Base-by-base conservation (phyloP, 2,113 vertebrate genomes). In the Etia nguti region DNA sequence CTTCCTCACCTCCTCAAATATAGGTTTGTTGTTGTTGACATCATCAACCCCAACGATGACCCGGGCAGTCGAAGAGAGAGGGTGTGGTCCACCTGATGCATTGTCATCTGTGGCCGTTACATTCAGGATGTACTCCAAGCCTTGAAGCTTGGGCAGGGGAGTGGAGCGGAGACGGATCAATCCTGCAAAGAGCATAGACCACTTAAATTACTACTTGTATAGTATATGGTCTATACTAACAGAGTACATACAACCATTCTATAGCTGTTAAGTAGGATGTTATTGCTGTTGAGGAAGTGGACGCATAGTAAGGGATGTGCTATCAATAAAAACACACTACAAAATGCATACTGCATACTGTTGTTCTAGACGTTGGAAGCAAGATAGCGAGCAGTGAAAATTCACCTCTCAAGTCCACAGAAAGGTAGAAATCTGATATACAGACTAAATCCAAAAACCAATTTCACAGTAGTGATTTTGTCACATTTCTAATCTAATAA, bases 11-110 rank as follows among this genome's bases (percentile, higher is more conserved):
- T 97, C 96, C 85, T 97, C 96, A 95, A 98, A 98, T 12, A 98
- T 85, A 31, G 97, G 97, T 88, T 98, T 98, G 95, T 98, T 97
- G 92, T 97, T 97, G 96, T 98, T 98, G 88, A 98, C 97, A 57
- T 98, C 97, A 60, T 98, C 96, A 2, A 98, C 95, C 57, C 96
- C 97, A 38, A 98, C 97, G 10, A 98, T 93, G 85, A 98, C 96
- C 56, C 96, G 94, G n/a, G 97, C 96, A 2, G 94, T 97, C 86
- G 97, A 95, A 4, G 93, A 96, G 55, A 98, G 97, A 26, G 96
- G 89, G 86, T 86, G 94, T 1, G 95, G 96, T 16, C 98, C 98
- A 26, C 97, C 97, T 4, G 97, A 98, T 3, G 96, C 92, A 0
- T 98, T 98, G 91, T 98, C 97, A 56, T 98, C 98, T 3, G 96